Evolutionary conservation across 2,797 vertebrate genomes (phyloP).

Genomic region (Enteromius radiatus): DNA sequence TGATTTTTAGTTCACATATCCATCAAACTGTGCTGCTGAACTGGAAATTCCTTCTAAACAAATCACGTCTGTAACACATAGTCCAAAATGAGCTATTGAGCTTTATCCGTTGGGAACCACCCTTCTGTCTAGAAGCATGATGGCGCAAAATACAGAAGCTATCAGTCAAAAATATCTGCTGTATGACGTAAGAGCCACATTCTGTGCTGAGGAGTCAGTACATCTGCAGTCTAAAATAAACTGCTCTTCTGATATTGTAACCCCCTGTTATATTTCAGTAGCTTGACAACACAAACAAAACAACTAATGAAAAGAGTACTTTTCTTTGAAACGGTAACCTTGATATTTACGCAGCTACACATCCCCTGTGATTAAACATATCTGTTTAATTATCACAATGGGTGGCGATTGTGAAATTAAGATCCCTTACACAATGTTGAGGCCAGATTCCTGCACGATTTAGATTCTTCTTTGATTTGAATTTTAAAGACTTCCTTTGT

Average conservation of each 20-base stretch:
- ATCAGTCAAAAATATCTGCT: slow-evolving; percentile 12
- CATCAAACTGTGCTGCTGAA: slow-evolving; percentile 29
- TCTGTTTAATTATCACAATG: neutral
- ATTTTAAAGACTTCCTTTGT: neutral
- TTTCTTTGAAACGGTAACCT: neutral
- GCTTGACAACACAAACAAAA: neutral
- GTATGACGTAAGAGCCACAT: slow-evolving; percentile 22
- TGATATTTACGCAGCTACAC: neutral
- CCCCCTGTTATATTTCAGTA: neutral
- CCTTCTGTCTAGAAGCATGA: slow-evolving; percentile 4
- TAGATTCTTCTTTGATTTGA: neutral
- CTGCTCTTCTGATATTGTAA: neutral
- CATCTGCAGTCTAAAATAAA: neutral
- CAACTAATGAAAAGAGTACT: neutral
- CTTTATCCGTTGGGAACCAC: slow-evolving; percentile 8
- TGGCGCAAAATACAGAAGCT: slow-evolving; percentile 26
- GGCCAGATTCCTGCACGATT: neutral
- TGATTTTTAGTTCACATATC: slow-evolving; percentile 35
- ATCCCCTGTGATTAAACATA: neutral
- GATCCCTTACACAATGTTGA: neutral
- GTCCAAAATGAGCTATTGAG: neutral
- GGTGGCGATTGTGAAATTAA: neutral
- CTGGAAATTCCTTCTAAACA: slow-evolving; percentile 29
- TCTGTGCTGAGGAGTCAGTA: neutral
- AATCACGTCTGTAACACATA: slow-evolving; percentile 14